A percentile compares a stretch with the other conserved stretches of the same genome.
Evolutionary conservation across 2,797 vertebrate species (phyloP).

Genomic region (Limnodromus scolopaceus): DNA sequence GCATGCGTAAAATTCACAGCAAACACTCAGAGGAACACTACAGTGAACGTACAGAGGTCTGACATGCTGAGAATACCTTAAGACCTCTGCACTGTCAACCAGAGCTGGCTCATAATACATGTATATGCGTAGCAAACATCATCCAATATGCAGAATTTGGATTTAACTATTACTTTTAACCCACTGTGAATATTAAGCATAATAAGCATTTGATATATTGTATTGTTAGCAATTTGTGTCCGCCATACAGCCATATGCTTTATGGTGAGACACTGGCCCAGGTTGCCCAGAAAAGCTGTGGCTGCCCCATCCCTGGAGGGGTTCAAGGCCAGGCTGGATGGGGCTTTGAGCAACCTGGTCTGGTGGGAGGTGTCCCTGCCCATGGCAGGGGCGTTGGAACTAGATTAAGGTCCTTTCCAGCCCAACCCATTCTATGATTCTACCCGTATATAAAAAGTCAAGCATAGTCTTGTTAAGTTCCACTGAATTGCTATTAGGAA

Average conservation of each 20-base stretch:
- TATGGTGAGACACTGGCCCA: neutral
- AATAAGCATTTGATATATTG: neutral
- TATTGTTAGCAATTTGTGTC: neutral
- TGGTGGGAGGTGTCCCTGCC: neutral
- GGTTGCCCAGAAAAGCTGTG: neutral
- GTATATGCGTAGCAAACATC: accelerated
- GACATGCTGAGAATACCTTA: neutral
- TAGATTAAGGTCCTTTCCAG: neutral
- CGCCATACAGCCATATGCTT: neutral
- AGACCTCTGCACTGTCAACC: neutral
- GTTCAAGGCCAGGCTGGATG: neutral
- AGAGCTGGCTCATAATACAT: neutral
- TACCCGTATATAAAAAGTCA: neutral
- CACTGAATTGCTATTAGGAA: neutral
- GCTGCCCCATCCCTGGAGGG: neutral
- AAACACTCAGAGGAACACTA: neutral
- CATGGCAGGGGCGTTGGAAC: neutral
- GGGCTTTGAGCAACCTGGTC: neutral
- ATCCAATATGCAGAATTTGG: neutral
- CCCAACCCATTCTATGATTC: neutral
- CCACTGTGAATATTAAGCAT: neutral
- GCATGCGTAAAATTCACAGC: neutral
- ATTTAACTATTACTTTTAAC: neutral
- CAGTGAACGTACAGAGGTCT: neutral
- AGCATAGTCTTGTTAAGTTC: neutral